These are phyloP conservation scores for Struthio camelus DNA, from an alignment of 2,113 vertebrate genomes.

Conservation along the genomic window DNA sequence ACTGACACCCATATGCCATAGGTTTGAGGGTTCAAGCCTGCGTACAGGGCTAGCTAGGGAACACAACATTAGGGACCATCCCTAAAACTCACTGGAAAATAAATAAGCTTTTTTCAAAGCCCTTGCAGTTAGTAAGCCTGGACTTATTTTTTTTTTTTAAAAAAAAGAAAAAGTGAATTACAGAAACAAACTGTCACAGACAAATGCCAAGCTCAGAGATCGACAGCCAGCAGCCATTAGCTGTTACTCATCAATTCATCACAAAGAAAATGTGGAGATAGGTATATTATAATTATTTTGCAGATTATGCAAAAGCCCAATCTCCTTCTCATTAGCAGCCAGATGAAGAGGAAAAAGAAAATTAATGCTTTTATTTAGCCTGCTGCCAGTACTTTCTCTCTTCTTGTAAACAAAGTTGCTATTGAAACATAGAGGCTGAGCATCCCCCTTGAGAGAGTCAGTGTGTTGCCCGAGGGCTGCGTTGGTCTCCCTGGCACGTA, in stretches of 20 bases:
- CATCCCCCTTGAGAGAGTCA: neutral
- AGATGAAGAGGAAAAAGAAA: conserved; percentile 15
- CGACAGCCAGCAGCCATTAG: neutral
- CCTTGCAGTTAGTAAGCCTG: neutral
- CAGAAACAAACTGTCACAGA: neutral
- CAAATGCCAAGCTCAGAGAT: neutral
- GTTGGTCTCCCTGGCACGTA: conserved; percentile 7
- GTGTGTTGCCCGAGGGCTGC: conserved; percentile 5
- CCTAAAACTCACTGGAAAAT: neutral
- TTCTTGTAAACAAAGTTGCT: conserved; percentile 15
- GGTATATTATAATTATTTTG: neutral
- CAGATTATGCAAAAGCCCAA: neutral
- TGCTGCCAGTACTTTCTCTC: conserved; percentile 11
- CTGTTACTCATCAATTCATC: neutral
- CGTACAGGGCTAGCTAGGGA: neutral
- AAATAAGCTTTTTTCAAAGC: neutral
- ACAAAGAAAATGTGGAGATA: neutral
- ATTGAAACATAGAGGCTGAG: conserved; percentile 3
- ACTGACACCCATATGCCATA: neutral
- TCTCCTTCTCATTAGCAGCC: neutral
- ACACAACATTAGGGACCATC: neutral
- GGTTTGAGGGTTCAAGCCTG: neutral
- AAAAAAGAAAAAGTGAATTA: neutral
- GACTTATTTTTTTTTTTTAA: neutral
- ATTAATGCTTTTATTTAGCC: conserved; percentile 20